Evolutionary conservation across 2,797 vertebrate genomes (phyloP), one percentile per base, ranked within the genome.

Genomic region (Rhynchonycteris naso): DNA sequence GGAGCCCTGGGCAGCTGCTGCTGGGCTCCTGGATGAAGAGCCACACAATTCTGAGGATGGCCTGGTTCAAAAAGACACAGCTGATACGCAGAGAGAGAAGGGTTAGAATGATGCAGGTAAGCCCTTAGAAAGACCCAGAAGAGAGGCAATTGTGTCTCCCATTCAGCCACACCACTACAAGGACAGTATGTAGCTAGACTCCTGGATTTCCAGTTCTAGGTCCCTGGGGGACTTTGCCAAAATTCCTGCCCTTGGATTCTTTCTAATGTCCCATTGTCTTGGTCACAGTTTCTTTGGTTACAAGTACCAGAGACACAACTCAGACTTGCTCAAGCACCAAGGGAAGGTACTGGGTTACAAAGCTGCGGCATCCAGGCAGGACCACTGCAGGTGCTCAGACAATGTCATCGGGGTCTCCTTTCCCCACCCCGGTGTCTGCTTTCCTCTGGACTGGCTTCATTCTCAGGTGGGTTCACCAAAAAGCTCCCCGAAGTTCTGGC

Each of bases 121-220:
- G 6, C 3, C 22, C 8, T 30, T 2, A 81, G 15, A 90, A 54
- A 52, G 61, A 65, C 14, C n/a, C 4, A 6, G 26, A 58, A 0
- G 50, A 28, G 76, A 81, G 43, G 83, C 15, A 4, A 18, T 1
- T 1, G 43, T 50, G 43, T 14, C 2, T 43, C 21, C 24, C 43
- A 21, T 11, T 2, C 9, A 38, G 66, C 35, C 59, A 43, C 11
- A 16, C 0, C 16, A 24, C n/a, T 33, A 14, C 15, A 12, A 12
- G 38, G 21, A 38, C 24, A 47, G 14, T 0, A 2, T 1, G 15
- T 1, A 43, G 4, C 9, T 19, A n/a, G 16, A 5, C 22, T 91
- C 90, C 24, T 61, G 15, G 59, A 33, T 54, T 86, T 21, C 22
- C 47, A 65, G 61, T 30, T 56, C 68, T n/a, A 63, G 56, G 22